Evolutionary conservation across 2,888 invertebrate genomes (phyloP).

Genomic region (Sacculina carcini): DNA sequence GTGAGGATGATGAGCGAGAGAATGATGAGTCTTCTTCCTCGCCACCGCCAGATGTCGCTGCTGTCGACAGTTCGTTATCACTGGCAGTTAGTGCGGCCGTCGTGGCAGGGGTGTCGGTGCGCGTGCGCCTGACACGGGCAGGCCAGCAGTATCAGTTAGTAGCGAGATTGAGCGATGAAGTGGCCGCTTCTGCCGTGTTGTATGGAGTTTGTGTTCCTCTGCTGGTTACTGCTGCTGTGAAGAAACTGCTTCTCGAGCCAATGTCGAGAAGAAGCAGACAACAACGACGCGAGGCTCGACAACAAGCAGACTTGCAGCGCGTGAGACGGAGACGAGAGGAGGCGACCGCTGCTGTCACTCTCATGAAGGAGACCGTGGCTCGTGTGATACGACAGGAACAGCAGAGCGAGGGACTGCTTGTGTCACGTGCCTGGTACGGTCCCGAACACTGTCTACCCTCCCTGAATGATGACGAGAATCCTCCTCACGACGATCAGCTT

Average conservation of each 20-base stretch:
- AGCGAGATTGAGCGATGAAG: slow-evolving; percentile 65
- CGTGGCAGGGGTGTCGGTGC: too few relatives aligned
- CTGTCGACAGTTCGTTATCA: too few relatives aligned
- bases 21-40: too few relatives aligned
- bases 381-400: slow-evolving; percentile 58
- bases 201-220: slow-evolving; percentile 76
- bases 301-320: slow-evolving; percentile 35
- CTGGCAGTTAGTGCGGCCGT: too few relatives aligned
- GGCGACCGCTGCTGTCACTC: slow-evolving; percentile 55
- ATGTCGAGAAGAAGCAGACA: slow-evolving; percentile 49
- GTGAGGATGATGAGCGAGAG: too few relatives aligned
- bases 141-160: slow-evolving; percentile 69
- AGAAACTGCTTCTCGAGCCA: slow-evolving; percentile 65
- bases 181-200: slow-evolving; percentile 66
- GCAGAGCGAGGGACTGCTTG: slow-evolving; percentile 52
- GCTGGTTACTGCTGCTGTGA: slow-evolving; percentile 48
- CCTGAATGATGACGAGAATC: slow-evolving; percentile 7
- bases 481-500: slow-evolving; percentile 27
- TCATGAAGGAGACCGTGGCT: slow-evolving; percentile 74
- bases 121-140: too few relatives aligned
- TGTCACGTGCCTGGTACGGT: slow-evolving; percentile 35
- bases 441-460: slow-evolving; percentile 33
- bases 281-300: too few relatives aligned
- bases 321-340: slow-evolving; percentile 54
- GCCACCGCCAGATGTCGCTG: too few relatives aligned